Evolutionary conservation across 64 coral and sea anemone species (phyloP).

Genomic region (Anthopleura sola): DNA sequence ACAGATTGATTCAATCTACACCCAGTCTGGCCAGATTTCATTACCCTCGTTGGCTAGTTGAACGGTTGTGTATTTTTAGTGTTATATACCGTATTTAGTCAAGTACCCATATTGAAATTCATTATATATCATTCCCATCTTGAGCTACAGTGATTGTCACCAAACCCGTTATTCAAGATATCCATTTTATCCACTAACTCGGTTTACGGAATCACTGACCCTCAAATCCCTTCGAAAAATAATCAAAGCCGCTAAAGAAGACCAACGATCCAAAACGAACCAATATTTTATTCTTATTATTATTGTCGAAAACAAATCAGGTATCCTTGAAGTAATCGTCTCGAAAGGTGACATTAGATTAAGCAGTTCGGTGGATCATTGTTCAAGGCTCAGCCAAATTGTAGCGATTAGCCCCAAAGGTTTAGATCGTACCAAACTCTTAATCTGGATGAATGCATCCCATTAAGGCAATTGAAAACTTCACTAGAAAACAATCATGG

Average conservation of each 20-base stretch:
- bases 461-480: constrained; percentile 58
- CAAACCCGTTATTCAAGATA: neutral
- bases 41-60: constrained; percentile 2
- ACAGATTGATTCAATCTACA: neutral
- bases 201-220: neutral
- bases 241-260: neutral
- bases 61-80: neutral
- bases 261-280: neutral
- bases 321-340: constrained; percentile 11
- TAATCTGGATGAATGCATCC: constrained; percentile 27
- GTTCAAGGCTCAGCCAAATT: constrained; percentile 63
- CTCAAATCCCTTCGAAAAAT: neutral
- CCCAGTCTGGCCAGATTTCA: constrained; percentile 11
- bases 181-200: neutral
- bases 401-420: constrained; percentile 68
- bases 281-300: constrained; percentile 43
- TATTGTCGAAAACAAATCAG: neutral
- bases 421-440: constrained; percentile 40
- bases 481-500: constrained; percentile 4
- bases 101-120: constrained; percentile 12
- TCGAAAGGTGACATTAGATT: constrained; percentile 80
- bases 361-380: constrained; percentile 84
- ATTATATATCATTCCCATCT: neutral
- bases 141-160: constrained; percentile 6
- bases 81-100: neutral